phyloP scores from a whole-genome alignment of 2,113 vertebrate genomes.

The Apus apus region DNA sequence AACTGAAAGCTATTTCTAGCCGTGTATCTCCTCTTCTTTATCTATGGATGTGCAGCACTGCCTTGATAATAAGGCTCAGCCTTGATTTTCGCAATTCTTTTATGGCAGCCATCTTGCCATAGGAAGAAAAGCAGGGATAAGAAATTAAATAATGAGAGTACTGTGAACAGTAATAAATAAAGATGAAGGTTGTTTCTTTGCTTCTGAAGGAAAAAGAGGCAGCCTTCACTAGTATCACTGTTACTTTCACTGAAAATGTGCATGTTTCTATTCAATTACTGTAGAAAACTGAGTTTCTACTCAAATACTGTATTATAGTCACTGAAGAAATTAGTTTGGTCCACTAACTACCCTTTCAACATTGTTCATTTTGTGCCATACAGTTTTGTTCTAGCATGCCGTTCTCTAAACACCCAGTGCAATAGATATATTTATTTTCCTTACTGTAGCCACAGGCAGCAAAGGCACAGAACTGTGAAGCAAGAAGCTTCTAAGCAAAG shows the following conservation, averaged over 20 bases:
- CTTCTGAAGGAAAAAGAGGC: background rate
- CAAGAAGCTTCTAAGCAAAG: background rate
- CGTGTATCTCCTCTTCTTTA: background rate
- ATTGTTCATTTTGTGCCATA: background rate
- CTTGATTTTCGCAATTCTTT: background rate
- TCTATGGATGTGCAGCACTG: background rate
- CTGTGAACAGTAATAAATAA: background rate
- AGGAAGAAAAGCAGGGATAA: background rate
- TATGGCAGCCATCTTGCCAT: background rate
- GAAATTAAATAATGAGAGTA: background rate
- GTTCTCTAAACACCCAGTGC: fast-evolving
- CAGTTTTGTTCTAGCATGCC: background rate
- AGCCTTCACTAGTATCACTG: background rate
- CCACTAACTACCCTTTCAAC: background rate
- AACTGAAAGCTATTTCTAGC: background rate
- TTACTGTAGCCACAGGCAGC: background rate
- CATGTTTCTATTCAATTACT: background rate
- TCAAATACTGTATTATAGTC: background rate
- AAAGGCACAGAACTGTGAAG: background rate
- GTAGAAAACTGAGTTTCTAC: background rate
- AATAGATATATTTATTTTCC: background rate
- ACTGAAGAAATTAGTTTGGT: background rate
- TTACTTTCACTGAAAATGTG: background rate
- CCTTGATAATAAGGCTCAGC: background rate
- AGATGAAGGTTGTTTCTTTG: background rate